These are phyloP conservation scores for Galerucella nymphaeae DNA, from an alignment of 2,888 invertebrate species.

Conservation along the genomic window DNA sequence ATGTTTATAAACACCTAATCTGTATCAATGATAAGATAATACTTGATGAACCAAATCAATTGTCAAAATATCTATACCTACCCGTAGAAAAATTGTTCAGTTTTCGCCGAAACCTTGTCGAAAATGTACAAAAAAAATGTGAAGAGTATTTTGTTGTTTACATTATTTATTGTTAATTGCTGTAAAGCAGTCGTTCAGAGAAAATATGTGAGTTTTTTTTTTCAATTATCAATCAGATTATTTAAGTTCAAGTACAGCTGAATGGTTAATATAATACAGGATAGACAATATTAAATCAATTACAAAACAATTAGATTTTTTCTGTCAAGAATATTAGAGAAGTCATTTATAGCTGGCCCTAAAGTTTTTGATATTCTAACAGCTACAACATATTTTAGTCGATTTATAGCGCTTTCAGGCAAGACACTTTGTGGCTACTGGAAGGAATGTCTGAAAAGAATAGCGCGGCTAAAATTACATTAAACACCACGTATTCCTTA, in stretches of 20 bases:
- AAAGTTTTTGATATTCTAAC: too few species aligned
- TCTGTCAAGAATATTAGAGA: too few species aligned
- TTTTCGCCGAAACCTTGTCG: neutral
- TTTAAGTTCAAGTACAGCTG: neutral
- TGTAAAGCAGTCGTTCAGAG: neutral
- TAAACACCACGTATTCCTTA: too few species aligned
- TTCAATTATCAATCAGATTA: neutral
- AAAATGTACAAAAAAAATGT: slow-evolving; percentile 22
- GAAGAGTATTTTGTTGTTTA: slow-evolving; percentile 2
- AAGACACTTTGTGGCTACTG: too few species aligned
- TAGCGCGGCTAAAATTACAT: too few species aligned
- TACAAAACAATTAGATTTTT: too few species aligned
- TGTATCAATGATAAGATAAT: slow-evolving; percentile 29
- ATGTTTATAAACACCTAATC: neutral
- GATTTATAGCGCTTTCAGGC: too few species aligned
- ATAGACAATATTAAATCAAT: too few species aligned
- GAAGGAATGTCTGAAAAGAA: too few species aligned
- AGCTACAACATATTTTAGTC: too few species aligned
- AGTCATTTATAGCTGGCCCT: too few species aligned
- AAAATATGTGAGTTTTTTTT: slow-evolving; percentile 10
- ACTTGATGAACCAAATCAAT: slow-evolving; percentile 27
- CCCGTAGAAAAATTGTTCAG: slow-evolving; percentile 13
- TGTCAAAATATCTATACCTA: slow-evolving; percentile 26
- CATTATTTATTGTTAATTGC: slow-evolving; percentile 1
- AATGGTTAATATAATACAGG: too few species aligned